Percentiles rank a stretch among this genome's conserved stretches.
phyloP scores from a whole-genome alignment of 2,888 invertebrate genomes.

The Trachelus tabidus region DNA sequence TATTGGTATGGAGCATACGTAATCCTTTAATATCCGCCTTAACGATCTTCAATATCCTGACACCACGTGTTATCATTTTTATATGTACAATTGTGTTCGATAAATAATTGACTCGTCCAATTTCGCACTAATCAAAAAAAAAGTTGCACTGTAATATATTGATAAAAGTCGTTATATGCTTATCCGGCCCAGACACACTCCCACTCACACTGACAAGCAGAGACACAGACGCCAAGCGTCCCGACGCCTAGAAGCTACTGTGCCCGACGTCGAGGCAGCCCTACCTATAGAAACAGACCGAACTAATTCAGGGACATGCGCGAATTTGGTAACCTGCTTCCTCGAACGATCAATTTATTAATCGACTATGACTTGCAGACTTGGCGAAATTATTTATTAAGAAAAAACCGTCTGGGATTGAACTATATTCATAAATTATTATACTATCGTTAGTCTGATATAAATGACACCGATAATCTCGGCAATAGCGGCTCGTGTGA shows the following conservation, averaged over 20 bases:
- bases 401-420: neutral
- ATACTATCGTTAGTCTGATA: neutral
- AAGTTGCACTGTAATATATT: neutral
- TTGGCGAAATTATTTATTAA: no score
- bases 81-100: slow-evolving; percentile 31
- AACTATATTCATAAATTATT: neutral
- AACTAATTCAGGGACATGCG: slow-evolving; percentile 43
- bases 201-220: slow-evolving; percentile 12
- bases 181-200: slow-evolving; percentile 15
- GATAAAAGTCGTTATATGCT: neutral
- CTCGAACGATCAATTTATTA: neutral
- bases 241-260: slow-evolving; percentile 45
- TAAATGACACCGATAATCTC: neutral
- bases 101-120: neutral
- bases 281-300: slow-evolving; percentile 18
- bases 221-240: slow-evolving; percentile 36
- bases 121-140: neutral
- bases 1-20: slow-evolving; percentile 43
- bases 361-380: no score
- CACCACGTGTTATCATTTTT: slow-evolving; percentile 30
- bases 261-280: slow-evolving; percentile 31
- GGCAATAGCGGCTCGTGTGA: neutral
- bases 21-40: slow-evolving; percentile 38
- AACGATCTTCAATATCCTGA: slow-evolving; percentile 41
- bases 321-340: slow-evolving; percentile 22